These are phyloP conservation scores for Noctuana brunneofusca DNA, from an alignment of 2,888 invertebrate species.

Conservation along the genomic window DNA sequence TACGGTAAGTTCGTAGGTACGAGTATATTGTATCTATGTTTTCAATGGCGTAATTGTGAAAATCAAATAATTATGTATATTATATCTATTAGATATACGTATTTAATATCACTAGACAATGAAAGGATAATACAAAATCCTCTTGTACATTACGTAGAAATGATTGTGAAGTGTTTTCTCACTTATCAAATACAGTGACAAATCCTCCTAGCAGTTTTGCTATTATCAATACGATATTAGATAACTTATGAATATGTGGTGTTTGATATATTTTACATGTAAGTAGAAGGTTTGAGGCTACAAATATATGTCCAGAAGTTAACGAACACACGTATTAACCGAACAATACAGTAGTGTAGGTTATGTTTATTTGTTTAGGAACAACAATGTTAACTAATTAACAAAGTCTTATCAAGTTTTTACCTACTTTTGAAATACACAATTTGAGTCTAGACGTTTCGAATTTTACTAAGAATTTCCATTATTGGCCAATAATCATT, in stretches of 20 bases:
- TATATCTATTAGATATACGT: too few relatives aligned
- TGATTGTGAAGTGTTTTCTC: not conserved
- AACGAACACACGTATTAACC: too few relatives aligned
- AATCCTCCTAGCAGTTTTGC: constrained; percentile 9
- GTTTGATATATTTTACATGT: not conserved
- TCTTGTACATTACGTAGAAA: not conserved
- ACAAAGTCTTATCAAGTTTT: too few relatives aligned
- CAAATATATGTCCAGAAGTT: not conserved
- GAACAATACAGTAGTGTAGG: too few relatives aligned
- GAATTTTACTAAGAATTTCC: constrained; percentile 2
- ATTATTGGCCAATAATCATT: constrained; percentile 13
- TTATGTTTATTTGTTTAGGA: not conserved
- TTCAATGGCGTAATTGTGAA: too few relatives aligned
- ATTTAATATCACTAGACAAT: not conserved
- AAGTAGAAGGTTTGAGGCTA: constrained; percentile 1
- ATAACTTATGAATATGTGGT: not conserved
- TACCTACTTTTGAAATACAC: not conserved
- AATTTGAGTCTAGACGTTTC: constrained; percentile 4
- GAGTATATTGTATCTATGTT: too few relatives aligned
- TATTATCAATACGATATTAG: constrained; percentile 11
- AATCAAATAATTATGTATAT: too few relatives aligned
- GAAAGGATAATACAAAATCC: not conserved
- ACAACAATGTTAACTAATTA: not conserved
- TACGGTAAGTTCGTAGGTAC: not conserved
- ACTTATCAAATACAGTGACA: constrained; percentile 20